A percentile compares a stretch with the other conserved stretches of the same genome.
Evolutionary conservation across 1,140 invertebrate species (phyloP).

Genomic region (Diorhabda carinulata): DNA sequence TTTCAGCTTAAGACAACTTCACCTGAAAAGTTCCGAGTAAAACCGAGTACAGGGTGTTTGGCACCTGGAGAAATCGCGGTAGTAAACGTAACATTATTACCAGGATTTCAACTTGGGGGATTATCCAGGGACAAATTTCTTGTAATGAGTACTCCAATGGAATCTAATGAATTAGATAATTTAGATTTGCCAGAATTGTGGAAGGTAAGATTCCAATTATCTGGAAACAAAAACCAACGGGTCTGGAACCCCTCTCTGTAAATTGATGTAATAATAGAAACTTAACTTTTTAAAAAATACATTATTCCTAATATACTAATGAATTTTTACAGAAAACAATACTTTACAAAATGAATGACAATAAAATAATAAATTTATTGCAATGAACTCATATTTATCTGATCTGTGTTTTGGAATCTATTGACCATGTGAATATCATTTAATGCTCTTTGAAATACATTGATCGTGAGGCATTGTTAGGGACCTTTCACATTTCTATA

Average conservation of each 20-base stretch:
- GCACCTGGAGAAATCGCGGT: constrained; percentile 53
- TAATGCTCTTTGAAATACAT: too few relatives aligned
- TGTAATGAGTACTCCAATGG: constrained; percentile 61
- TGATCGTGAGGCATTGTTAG: too few relatives aligned
- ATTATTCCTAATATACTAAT: background rate
- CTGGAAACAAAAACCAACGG: too few relatives aligned
- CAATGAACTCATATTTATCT: too few relatives aligned
- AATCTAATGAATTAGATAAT: constrained; percentile 47
- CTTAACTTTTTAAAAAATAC: background rate
- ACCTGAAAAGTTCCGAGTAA: constrained; percentile 87
- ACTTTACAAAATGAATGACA: background rate
- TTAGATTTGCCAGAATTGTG: constrained; percentile 58
- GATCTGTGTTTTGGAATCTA: too few relatives aligned
- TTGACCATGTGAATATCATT: too few relatives aligned
- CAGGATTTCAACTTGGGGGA: constrained; percentile 53
- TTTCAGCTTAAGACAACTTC: constrained; percentile 67
- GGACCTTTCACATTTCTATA: too few relatives aligned
- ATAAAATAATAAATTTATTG: too few relatives aligned
- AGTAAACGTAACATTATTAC: constrained; percentile 55
- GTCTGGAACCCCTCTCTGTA: too few relatives aligned
- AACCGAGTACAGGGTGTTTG: constrained; percentile 76
- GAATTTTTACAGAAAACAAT: background rate
- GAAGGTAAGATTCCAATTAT: constrained; percentile 52
- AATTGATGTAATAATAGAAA: background rate
- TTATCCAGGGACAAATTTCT: constrained; percentile 66